Base-by-base conservation (phyloP, 2,797 vertebrate species). In the Basileuterus tristriatus region DNA sequence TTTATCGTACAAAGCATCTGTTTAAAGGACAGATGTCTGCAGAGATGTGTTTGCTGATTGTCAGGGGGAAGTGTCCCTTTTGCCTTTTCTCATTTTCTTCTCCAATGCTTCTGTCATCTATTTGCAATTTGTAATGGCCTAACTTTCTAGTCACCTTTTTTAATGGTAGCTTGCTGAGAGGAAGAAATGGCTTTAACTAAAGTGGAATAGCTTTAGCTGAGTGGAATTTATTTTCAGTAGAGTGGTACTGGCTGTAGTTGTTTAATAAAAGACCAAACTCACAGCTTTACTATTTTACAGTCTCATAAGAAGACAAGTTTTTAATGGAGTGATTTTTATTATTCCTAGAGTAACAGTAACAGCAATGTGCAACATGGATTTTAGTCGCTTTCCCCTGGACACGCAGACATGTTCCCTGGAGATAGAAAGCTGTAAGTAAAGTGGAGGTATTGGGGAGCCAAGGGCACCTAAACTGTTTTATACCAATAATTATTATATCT, bases 321-420 rank as follows among this genome's bases (percentile, higher is more conserved):
- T 67, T 91, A 86, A 96, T 32, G 1, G 36, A 15, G 26, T 75
- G 46, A 6, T 43, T 87, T 90, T 87, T 87, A 90, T 82, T 95
- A 32, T 96, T 96, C 83, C 83, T 96, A 99, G 99, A 97, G 99
- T 99, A 63, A 99, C 99, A 8, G 99, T 99, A 93, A 99, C 99
- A 0, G 99, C 99, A 19, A 99, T 99, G 99, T 99, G 99, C 97
- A 99, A 99, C 97, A 99, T 99, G 99, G 99, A 99, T 97, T 99
- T 99, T 64, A 99, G 99, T 90, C 98, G 99, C 39, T 99, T 99
- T 94, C 99, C 99, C 8, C 97, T 99, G 97, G 99, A 99, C 97
- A 99, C 99, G 1, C 99, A 99, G 89, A 99, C 99, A 1, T 99
- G 99, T 94, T 99, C 99, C 0, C 97, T 99, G 74, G 99, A 99